phyloP scores from a whole-genome alignment of 2,888 invertebrate genomes.

The Lasius platythorax region DNA sequence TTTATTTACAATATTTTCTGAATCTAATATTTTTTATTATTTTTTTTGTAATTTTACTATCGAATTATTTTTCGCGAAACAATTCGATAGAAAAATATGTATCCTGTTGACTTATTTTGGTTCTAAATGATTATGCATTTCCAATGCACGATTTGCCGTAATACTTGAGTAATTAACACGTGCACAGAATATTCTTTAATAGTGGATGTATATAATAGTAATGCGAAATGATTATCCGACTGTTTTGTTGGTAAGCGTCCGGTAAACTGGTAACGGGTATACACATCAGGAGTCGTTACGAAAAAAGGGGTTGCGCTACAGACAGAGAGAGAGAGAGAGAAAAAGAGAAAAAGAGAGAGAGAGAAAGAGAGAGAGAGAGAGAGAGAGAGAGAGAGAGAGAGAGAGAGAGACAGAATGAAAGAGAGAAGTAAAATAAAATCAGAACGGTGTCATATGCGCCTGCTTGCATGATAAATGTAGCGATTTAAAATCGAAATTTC shows the following conservation, averaged over 20 bases:
- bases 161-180: background rate
- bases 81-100: background rate
- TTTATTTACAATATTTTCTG: background rate
- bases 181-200: background rate
- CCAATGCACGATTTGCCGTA: background rate
- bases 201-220: background rate
- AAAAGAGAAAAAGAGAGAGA: conserved; percentile 56
- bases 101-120: background rate
- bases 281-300: conserved; percentile 45
- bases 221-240: conserved; percentile 64
- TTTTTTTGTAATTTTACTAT: background rate
- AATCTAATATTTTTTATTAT: background rate
- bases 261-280: conserved; percentile 64
- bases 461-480: conserved; percentile 86
- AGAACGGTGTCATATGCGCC: conserved; percentile 85
- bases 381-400: conserved; percentile 53
- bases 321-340: conserved; percentile 77
- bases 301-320: conserved; percentile 57
- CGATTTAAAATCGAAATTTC: conserved; percentile 86
- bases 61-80: background rate
- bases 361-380: conserved; percentile 72
- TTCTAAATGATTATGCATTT: background rate
- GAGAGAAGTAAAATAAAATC: conserved; percentile 85
- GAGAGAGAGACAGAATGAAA: conserved; percentile 67
- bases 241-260: conserved; percentile 62